phyloP scores from a whole-genome alignment of 2,888 invertebrate species.

The Leuctra nigra region DNA sequence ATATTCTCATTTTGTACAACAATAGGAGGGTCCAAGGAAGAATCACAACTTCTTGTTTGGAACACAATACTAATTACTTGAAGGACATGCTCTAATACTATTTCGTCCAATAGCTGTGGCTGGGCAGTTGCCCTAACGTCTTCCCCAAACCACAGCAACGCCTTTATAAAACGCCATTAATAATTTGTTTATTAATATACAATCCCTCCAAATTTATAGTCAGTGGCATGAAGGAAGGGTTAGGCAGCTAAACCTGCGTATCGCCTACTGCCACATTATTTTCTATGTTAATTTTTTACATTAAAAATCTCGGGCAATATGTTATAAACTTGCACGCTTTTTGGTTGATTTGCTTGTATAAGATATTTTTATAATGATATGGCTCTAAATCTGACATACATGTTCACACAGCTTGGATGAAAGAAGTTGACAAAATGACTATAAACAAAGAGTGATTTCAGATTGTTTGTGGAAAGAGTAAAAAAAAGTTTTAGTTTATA shows the following conservation, averaged over 20 bases:
- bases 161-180: conserved; percentile 14
- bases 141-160: neutral
- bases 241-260: conserved; percentile 1
- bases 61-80: conserved; percentile 5
- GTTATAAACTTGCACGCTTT: conserved; percentile 7
- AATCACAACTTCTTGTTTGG: neutral
- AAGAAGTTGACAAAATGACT: too few species aligned
- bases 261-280: conserved; percentile 9
- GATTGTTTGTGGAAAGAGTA: too few species aligned
- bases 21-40: conserved; percentile 14
- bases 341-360: conserved; percentile 16
- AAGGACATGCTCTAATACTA: neutral
- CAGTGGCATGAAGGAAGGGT: conserved; percentile 6
- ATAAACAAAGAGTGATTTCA: too few species aligned
- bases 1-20: conserved; percentile 24
- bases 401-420: conserved; percentile 15
- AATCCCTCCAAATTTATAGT: neutral
- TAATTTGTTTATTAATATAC: conserved; percentile 9
- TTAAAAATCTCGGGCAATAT: conserved; percentile 14
- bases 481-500: too few species aligned
- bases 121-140: neutral
- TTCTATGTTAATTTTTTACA: neutral
- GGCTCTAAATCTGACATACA: conserved; percentile 14
- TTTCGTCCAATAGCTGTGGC: neutral
- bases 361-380: conserved; percentile 22